These are phyloP conservation scores for Nannoperca obscura DNA, from an alignment of 2,797 vertebrate species.

Conservation along the genomic window DNA sequence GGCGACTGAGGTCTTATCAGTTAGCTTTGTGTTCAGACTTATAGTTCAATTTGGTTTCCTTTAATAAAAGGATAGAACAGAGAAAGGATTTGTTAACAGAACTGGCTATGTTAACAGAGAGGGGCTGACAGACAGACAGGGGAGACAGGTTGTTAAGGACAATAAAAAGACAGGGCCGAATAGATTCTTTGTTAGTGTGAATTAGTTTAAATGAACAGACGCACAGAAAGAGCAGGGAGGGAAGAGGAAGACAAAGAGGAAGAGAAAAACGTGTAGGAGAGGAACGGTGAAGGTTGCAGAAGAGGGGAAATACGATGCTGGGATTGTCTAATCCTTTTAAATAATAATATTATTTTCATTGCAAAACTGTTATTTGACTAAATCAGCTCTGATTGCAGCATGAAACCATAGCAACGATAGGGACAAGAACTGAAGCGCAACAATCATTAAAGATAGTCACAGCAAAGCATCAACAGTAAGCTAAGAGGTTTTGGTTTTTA, in stretches of 20 bases:
- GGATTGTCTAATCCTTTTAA: background rate
- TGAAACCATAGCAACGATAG: background rate
- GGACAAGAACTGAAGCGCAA: background rate
- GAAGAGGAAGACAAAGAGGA: background rate
- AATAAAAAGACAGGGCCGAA: constrained; percentile 19
- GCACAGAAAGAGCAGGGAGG: background rate
- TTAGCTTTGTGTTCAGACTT: constrained; percentile 49
- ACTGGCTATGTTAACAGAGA: constrained; percentile 38
- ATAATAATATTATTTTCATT: background rate
- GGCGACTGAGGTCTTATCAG: constrained; percentile 49
- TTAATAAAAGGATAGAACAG: constrained; percentile 52
- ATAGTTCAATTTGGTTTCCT: constrained; percentile 56
- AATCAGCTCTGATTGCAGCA: background rate
- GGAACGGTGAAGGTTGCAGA: no score
- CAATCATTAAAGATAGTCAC: constrained; percentile 1
- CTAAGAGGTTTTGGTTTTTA: constrained; percentile 2
- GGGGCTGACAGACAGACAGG: constrained; percentile 15
- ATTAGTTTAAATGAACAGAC: constrained; percentile 34
- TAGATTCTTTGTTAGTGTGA: constrained; percentile 35
- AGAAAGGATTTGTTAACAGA: constrained; percentile 45
- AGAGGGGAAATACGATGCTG: background rate
- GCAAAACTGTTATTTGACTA: background rate
- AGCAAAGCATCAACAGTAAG: background rate
- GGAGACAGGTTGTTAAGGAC: constrained; percentile 28
- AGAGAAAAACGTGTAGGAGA: background rate